Percentiles rank a stretch among this genome's conserved stretches.
Conservation (phyloP, 2,888 invertebrate genomes). For the Prenolepis imparis region DNA sequence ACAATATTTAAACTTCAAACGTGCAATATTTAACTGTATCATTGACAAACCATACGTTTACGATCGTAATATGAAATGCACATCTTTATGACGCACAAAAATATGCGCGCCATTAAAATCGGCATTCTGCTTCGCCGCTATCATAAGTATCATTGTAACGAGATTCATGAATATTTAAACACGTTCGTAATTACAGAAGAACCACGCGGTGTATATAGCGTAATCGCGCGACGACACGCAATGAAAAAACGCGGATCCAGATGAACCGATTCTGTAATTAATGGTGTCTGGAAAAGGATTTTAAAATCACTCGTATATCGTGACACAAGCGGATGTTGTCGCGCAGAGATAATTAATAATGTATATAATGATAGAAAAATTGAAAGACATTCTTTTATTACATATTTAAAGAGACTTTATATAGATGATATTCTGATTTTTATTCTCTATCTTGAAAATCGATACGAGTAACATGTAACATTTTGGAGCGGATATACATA, state of each 20-base stretch:
- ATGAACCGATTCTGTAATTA: conserved; percentile 1
- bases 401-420: not conserved
- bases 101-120: conserved; percentile 33
- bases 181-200: conserved; percentile 30
- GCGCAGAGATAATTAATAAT: not conserved
- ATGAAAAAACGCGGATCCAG: conserved; percentile 20
- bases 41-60: not conserved
- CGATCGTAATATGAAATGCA: not conserved
- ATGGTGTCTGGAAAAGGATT: not conserved
- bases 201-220: not conserved
- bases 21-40: not conserved
- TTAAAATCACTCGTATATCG: not conserved
- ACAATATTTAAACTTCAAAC: conserved; percentile 23
- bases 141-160: conserved; percentile 36
- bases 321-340: not conserved
- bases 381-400: not conserved
- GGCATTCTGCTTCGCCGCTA: conserved; percentile 10
- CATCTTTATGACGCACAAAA: conserved; percentile 4
- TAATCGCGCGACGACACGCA: conserved; percentile 28
- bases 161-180: conserved; percentile 39
- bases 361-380: not conserved
- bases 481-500: not conserved
- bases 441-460: not conserved
- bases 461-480: not conserved
- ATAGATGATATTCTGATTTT: conserved; percentile 1